Conservation (phyloP, 1,140 invertebrate genomes). For the Drosophila nebulosa region DNA sequence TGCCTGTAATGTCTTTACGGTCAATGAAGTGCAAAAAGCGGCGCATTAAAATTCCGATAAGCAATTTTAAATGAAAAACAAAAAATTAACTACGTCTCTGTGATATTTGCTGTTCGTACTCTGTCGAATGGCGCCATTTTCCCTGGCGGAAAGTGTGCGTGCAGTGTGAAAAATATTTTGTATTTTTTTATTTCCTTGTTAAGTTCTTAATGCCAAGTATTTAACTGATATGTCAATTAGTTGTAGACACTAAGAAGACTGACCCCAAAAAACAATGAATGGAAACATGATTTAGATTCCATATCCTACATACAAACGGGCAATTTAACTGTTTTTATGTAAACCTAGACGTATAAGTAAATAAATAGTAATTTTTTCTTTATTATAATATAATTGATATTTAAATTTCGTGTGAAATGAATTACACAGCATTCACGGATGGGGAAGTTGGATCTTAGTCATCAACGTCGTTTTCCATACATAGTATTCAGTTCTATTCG, state of each 20-base stretch:
- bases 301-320: constrained; percentile 14
- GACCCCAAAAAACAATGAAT: constrained; percentile 38
- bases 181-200: not conserved
- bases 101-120: constrained; percentile 61
- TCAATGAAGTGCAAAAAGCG: constrained; percentile 67
- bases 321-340: constrained; percentile 42
- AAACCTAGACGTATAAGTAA: constrained; percentile 30
- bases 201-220: constrained; percentile 30
- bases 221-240: constrained; percentile 40
- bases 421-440: not conserved
- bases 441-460: constrained; percentile 6
- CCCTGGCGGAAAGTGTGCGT: constrained; percentile 9
- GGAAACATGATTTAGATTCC: constrained; percentile 18
- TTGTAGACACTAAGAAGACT: constrained; percentile 57
- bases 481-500: constrained; percentile 1
- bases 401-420: not conserved
- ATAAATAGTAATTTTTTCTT: constrained; percentile 8
- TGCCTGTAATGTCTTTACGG: constrained; percentile 60
- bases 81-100: constrained; percentile 37
- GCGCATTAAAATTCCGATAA: constrained; percentile 29
- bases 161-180: constrained; percentile 37
- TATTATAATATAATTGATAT: not conserved
- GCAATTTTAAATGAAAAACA: constrained; percentile 4
- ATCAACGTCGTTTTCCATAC: no score
- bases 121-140: not conserved